Evolutionary conservation across 2,888 invertebrate genomes (phyloP).

Genomic region (Petrolisthes manimaculis): DNA sequence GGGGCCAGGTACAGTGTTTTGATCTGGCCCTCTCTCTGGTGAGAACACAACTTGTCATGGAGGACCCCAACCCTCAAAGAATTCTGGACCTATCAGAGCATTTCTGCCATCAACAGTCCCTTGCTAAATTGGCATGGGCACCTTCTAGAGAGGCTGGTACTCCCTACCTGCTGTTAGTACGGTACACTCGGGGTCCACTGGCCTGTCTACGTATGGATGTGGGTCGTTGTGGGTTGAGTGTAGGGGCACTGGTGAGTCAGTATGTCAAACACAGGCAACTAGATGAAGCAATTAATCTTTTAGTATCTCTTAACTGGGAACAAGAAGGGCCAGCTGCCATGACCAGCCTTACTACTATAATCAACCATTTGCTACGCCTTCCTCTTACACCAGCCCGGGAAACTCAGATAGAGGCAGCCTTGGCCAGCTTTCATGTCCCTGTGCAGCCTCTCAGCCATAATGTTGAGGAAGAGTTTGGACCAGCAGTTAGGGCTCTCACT

Average conservation of each 20-base stretch:
- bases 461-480: constrained; percentile 81
- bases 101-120: constrained; percentile 75
- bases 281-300: constrained; percentile 79
- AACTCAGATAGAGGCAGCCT: constrained; percentile 80
- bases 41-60: constrained; percentile 77
- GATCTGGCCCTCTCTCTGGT: constrained; percentile 80
- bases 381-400: constrained; percentile 77
- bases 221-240: constrained; percentile 30
- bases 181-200: constrained; percentile 68
- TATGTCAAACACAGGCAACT: constrained; percentile 77
- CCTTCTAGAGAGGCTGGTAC: constrained; percentile 73
- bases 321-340: constrained; percentile 81
- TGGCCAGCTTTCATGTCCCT: constrained; percentile 85
- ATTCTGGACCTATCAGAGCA: constrained; percentile 78
- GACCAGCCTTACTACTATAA: constrained; percentile 80
- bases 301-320: constrained; percentile 83
- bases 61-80: constrained; percentile 76
- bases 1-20: constrained; percentile 82
- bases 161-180: constrained; percentile 76
- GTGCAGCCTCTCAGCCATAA: constrained; percentile 78
- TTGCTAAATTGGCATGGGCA: constrained; percentile 75
- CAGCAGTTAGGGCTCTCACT: constrained; percentile 82
- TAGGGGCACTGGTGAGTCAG: constrained; percentile 73
- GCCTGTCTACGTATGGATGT: constrained; percentile 55
- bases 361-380: constrained; percentile 77